A percentile compares a stretch with the other conserved stretches of the same genome.
These are phyloP conservation scores for Brachionus asplanchnoidis DNA, from an alignment of 1,140 invertebrate genomes.

Conservation along the genomic window DNA sequence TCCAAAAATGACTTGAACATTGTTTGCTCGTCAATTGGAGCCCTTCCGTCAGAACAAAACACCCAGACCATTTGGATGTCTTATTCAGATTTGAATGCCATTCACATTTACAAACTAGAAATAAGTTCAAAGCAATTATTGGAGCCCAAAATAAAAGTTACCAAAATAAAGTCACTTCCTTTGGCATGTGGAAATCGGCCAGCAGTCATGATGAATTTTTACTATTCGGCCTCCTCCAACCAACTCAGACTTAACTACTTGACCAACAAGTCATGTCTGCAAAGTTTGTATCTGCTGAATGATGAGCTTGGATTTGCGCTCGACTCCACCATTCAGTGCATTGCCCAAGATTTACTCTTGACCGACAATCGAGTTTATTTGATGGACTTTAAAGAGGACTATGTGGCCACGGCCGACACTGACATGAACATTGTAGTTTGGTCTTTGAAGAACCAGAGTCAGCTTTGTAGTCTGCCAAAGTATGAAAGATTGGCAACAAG, in stretches of 20 bases:
- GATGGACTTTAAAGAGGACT: slow-evolving; percentile 25
- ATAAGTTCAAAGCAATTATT: background rate
- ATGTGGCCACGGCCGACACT: slow-evolving; percentile 12
- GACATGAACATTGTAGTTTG: slow-evolving; percentile 22
- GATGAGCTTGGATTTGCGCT: slow-evolving; percentile 22
- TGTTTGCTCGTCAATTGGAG: slow-evolving; percentile 57
- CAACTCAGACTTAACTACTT: slow-evolving; percentile 22
- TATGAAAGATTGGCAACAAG: slow-evolving; percentile 1
- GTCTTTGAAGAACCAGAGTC: slow-evolving; percentile 16
- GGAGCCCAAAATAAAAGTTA: slow-evolving; percentile 18
- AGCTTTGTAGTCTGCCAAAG: background rate
- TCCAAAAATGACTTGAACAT: slow-evolving; percentile 64
- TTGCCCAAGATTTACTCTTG: background rate
- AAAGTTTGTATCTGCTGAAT: background rate
- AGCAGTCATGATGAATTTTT: slow-evolving; percentile 30
- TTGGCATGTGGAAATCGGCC: slow-evolving; percentile 32
- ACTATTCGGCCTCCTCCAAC: background rate
- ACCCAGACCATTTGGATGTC: slow-evolving; percentile 5
- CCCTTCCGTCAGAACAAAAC: background rate
- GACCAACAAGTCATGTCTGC: slow-evolving; percentile 30
- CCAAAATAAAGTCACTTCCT: slow-evolving; percentile 21
- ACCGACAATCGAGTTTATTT: slow-evolving; percentile 28
- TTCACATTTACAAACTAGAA: slow-evolving; percentile 30
- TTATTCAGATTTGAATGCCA: slow-evolving; percentile 31
- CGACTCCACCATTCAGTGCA: slow-evolving; percentile 27